Evolutionary conservation across 2,113 vertebrate species (phyloP).

Genomic region (Rhadina sibilatrix): DNA sequence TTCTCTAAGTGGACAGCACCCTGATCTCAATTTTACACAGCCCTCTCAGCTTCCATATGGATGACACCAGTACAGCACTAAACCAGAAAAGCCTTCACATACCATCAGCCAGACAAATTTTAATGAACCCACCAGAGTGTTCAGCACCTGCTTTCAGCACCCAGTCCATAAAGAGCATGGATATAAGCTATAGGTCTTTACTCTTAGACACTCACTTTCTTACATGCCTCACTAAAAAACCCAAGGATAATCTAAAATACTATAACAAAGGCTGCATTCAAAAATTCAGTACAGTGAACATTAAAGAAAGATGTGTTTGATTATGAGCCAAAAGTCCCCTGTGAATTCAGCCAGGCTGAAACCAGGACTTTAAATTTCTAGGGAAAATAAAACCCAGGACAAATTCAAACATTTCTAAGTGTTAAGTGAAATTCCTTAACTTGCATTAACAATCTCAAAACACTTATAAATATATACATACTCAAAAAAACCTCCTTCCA

Average conservation of each 20-base stretch:
- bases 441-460: background rate
- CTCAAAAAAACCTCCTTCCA: background rate
- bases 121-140: background rate
- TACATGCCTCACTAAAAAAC: background rate
- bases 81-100: background rate
- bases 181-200: background rate
- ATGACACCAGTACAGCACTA: background rate
- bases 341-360: background rate
- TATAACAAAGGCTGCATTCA: background rate
- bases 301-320: background rate
- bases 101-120: background rate
- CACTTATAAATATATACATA: background rate
- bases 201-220: background rate
- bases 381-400: background rate
- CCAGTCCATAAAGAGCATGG: background rate
- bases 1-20: background rate
- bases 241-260: background rate
- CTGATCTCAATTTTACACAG: background rate
- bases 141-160: background rate
- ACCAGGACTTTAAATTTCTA: background rate
- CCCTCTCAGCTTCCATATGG: background rate
- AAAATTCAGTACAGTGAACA: background rate
- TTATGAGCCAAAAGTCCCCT: background rate
- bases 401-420: background rate
- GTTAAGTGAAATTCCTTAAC: background rate